Base-by-base conservation (phyloP, 2,797 vertebrate genomes). In the Benthosema pterotum region DNA sequence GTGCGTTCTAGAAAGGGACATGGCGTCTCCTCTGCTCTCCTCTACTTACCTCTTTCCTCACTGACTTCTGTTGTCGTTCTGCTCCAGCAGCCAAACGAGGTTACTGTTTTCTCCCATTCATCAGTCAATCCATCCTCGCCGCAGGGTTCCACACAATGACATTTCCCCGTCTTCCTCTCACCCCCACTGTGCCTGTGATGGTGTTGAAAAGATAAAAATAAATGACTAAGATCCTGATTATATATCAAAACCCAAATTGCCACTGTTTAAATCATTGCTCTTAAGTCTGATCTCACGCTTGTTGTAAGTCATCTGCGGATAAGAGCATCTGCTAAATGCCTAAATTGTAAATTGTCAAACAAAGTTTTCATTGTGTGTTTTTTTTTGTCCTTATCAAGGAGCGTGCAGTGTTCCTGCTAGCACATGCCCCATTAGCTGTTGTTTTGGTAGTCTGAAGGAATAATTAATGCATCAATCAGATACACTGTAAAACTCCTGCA, bases 51-150 rank as follows among this genome's bases (percentile, higher is more conserved):
- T 54, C 28, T 57, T 60, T 49, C 56, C 68, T 55, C 60, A 1
- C 50, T 42, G 60, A 5, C 71, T 72, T 71, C 56, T 75, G 81
- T 84, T 77, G 60, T 89, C 82, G 87, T 79, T 82, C 74, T 2
- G 77, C 75, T 81, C 78, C 92, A 90, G 93, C 91, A 92, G 88
- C 78, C 83, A 91, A 78, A 91, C 91, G 88, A 93, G 82, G 87
- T 87, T 87, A 88, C 87, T 88, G 89, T 89, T 92, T 91, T 87
- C 85, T 87, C 84, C 85, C 86, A 84, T 92, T 91, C 90, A 89
- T 90, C 79, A 88, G 87, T 89, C 90, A 91, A 90, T 91, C 89
- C 87, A 82, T 74, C 54, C 42, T 63, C 32, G 71, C 91, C 81
- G 61, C 72, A 42, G 81, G 88, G 65, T 59, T 74, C 79, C 82